These are phyloP conservation scores for Aricia artaxerxes DNA, from an alignment of 2,888 invertebrate species.

Conservation along the genomic window DNA sequence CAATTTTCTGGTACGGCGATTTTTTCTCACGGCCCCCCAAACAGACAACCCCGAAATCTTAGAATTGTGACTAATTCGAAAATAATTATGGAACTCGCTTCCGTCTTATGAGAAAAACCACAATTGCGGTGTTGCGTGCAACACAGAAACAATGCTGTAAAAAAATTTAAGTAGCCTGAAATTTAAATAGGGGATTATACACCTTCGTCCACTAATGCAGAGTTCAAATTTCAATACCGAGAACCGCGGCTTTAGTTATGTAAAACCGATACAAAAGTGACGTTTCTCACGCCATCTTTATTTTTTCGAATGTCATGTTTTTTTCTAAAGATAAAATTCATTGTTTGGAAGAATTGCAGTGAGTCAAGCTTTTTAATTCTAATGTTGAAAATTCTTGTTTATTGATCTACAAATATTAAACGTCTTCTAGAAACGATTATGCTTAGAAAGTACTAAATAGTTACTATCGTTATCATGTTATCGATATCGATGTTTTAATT, in stretches of 20 bases:
- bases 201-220: constrained; percentile 35
- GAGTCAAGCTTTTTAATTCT: constrained; percentile 26
- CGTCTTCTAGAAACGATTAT: not conserved
- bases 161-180: constrained; percentile 51
- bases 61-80: constrained; percentile 72
- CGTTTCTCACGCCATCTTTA: constrained; percentile 43
- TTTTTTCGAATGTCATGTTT: constrained; percentile 38
- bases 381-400: not conserved
- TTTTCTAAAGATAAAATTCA: constrained; percentile 37
- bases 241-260: constrained; percentile 38
- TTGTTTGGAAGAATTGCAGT: constrained; percentile 35
- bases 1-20: constrained; percentile 41
- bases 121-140: constrained; percentile 71
- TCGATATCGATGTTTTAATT: not conserved
- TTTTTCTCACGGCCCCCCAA: constrained; percentile 44
- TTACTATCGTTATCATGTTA: not conserved
- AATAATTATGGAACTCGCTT: constrained; percentile 69
- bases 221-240: constrained; percentile 29
- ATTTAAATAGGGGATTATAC: constrained; percentile 32
- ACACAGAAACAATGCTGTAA: constrained; percentile 61
- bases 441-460: not conserved
- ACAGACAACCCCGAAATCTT: constrained; percentile 50
- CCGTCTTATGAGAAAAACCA: constrained; percentile 67
- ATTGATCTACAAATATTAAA: not conserved
- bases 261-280: constrained; percentile 42